Percentiles rank a stretch among this genome's conserved stretches.
Evolutionary conservation across 2,113 vertebrate species (phyloP).

Genomic region (Serilophus lunatus): DNA sequence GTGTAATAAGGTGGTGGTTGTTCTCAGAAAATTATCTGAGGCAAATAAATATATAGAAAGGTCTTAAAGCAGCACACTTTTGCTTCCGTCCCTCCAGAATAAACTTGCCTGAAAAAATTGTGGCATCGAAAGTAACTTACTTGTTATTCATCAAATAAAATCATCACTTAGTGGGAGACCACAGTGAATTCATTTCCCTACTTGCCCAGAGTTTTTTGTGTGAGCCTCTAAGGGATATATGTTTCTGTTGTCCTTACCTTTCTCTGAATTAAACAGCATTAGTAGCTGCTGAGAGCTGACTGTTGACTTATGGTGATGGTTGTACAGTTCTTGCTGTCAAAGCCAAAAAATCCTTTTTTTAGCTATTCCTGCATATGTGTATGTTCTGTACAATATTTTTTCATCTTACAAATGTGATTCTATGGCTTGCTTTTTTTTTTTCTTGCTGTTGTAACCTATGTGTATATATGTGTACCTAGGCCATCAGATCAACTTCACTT

Average conservation of each 20-base stretch:
- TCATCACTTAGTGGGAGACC: neutral
- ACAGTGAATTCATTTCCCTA: neutral
- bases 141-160: neutral
- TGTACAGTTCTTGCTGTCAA: neutral
- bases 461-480: constrained; percentile 57
- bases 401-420: neutral
- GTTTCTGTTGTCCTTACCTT: neutral
- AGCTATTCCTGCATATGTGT: neutral
- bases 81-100: neutral
- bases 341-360: neutral
- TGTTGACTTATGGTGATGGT: neutral
- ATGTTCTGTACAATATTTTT: neutral
- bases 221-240: neutral
- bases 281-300: neutral
- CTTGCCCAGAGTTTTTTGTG: neutral
- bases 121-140: neutral
- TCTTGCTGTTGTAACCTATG: neutral
- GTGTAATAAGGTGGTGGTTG: neutral
- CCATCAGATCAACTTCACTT: constrained; percentile 57
- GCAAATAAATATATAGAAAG: no score
- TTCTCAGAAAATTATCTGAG: neutral
- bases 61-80: neutral
- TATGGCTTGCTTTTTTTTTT: neutral
- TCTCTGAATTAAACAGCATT: neutral
- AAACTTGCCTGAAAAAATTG: neutral